Percentiles rank a stretch among this genome's conserved stretches.
These are phyloP conservation scores for Sycophila texana DNA, from an alignment of 2,888 invertebrate genomes.

Conservation along the genomic window DNA sequence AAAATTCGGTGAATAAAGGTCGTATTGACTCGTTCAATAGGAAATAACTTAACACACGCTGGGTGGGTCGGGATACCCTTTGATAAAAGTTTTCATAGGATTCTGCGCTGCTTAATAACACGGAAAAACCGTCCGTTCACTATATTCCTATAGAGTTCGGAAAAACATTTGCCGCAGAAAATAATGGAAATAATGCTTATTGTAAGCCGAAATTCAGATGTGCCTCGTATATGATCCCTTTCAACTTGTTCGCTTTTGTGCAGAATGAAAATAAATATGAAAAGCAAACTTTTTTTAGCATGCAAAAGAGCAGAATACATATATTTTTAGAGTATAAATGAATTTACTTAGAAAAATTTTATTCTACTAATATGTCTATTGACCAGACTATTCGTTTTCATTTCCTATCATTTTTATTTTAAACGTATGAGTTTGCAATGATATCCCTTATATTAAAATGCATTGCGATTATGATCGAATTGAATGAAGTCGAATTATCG, in stretches of 20 bases:
- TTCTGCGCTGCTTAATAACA: constrained; percentile 22
- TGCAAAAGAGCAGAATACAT: no score
- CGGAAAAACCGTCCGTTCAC: constrained; percentile 25
- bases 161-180: constrained; percentile 39
- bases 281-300: background rate
- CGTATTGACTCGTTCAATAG: constrained; percentile 4
- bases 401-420: no score
- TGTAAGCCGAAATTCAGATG: background rate
- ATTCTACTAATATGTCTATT: no score
- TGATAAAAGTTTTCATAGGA: constrained; percentile 46
- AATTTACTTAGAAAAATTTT: no score
- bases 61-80: constrained; percentile 1
- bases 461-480: no score
- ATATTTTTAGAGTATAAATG: no score
- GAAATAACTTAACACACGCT: background rate
- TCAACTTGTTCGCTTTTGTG: background rate
- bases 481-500: no score
- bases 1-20: constrained; percentile 3
- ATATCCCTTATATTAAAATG: no score
- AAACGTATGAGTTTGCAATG: no score
- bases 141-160: constrained; percentile 28
- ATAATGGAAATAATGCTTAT: constrained; percentile 37
- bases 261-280: background rate
- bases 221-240: background rate
- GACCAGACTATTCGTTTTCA: no score